Conservation (phyloP, 1,140 invertebrate genomes). For the Papilio dardanus region DNA sequence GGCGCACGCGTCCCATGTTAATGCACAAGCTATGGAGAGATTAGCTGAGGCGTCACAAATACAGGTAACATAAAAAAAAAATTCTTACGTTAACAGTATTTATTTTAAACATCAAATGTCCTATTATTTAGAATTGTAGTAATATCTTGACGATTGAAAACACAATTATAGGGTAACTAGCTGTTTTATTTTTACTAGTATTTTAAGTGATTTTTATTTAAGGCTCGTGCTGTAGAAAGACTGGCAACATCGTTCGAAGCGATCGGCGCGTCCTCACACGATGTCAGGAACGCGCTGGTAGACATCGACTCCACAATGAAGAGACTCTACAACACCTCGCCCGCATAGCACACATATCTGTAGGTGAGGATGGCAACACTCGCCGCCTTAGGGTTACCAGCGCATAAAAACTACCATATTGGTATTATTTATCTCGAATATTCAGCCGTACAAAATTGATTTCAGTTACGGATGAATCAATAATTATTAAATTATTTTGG, state of each 20-base stretch:
- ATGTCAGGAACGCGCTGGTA: conserved; percentile 60
- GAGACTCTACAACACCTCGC: conserved; percentile 61
- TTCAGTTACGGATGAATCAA: neutral
- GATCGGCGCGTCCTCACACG: conserved; percentile 58
- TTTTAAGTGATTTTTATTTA: conserved; percentile 28
- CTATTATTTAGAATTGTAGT: neutral
- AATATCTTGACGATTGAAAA: too few relatives aligned
- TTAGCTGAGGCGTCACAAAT: conserved; percentile 70
- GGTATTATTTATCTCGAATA: neutral
- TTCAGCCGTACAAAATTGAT: neutral
- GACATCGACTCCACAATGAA: conserved; percentile 73
- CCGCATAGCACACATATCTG: conserved; percentile 58
- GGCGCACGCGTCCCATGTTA: neutral
- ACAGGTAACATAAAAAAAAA: conserved; percentile 54
- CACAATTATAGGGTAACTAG: neutral
- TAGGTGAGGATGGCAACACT: conserved; percentile 22
- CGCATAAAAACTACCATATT: neutral
- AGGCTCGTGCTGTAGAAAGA: conserved; percentile 69
- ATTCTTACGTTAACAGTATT: neutral
- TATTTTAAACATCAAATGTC: neutral
- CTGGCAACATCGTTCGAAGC: conserved; percentile 65
- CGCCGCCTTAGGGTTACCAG: neutral
- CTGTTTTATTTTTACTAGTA: neutral
- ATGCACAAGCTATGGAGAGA: conserved; percentile 65
- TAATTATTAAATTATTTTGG: neutral